Base-by-base conservation (phyloP, 2,797 vertebrate genomes). In the Pipistrellus pipistrellus region DNA sequence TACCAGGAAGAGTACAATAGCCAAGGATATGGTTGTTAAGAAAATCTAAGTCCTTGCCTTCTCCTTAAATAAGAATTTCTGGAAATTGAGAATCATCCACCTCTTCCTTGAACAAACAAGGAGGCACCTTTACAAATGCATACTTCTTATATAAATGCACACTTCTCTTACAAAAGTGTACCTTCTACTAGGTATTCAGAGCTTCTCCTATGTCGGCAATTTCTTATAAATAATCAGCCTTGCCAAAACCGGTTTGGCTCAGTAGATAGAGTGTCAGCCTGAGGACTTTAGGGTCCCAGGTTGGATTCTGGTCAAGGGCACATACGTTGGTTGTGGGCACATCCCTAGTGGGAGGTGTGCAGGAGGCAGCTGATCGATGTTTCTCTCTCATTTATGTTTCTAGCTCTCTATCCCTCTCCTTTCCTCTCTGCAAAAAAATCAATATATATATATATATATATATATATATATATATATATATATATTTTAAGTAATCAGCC, bases 151-250 rank as follows among this genome's bases (percentile, higher is more conserved):
- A 84, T 68, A 68, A 73, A 90, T 64, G 12, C 51, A n/a, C 44
- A 76, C 13, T 62, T 75, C 25, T 44, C 48, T 68, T 66, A 30
- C 59, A 84, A 84, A 76, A 44, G 3, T 21, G 8, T 46, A 55
- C 55, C 69, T 53, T 75, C 25, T 73, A 8, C 71, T 76, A 53
- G 38, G 11, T 76, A 35, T 76, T 57, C 59, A 46, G 62, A 76
- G 15, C 11, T 76, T 46, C 48, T 84, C 57, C 3, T 32, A 9
- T 55, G 30, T 44, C 4, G 38, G 5, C 18, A 53, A 25, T 81
- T 81, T 90, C 38, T 90, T 81, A 71, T 48, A 71, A 88, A 51
- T 71, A 89, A 80, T 44, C 25, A 81, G 64, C n/a, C 51, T 25
- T 41, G 38, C 38, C 38, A 41, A 41, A 41, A 41, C 38, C 38